Evolutionary conservation across 2,113 vertebrate genomes (phyloP).

Genomic region (Dolichotis patagonum): DNA sequence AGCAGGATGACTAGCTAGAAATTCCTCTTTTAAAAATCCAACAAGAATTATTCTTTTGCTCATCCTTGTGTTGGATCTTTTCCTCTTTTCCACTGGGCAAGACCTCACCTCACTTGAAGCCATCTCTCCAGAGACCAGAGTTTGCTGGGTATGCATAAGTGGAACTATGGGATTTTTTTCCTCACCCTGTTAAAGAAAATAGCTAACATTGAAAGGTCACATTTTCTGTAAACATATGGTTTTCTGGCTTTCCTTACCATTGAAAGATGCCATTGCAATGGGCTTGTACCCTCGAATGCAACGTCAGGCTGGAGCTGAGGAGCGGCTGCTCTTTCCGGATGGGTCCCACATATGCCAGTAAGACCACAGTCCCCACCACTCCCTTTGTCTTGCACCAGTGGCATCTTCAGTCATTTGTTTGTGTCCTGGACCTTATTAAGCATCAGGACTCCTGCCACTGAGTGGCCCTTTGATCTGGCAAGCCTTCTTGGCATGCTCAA

Average conservation of each 20-base stretch:
- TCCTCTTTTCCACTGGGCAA: not conserved
- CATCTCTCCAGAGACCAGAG: not conserved
- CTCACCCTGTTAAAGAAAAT: not conserved
- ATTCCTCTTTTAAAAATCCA: not conserved
- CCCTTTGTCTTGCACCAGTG: not conserved
- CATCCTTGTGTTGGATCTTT: not conserved
- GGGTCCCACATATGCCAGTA: fast-evolving
- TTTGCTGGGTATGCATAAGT: not conserved
- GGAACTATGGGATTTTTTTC: not conserved
- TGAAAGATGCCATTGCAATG: not conserved
- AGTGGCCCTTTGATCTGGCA: not conserved
- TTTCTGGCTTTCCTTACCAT: not conserved
- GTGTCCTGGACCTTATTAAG: fast-evolving
- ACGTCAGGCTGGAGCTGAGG: fast-evolving
- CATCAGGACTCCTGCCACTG: fast-evolving
- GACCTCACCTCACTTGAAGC: not conserved
- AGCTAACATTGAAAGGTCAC: not conserved
- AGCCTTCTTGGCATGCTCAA: not conserved
- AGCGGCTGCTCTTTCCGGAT: not conserved
- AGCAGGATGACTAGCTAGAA: not conserved
- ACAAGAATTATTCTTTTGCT: not conserved
- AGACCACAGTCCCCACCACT: not conserved
- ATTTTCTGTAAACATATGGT: not conserved
- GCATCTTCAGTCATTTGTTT: not conserved
- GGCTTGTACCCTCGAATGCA: fast-evolving